phyloP scores from a whole-genome alignment of 2,113 vertebrate species.

The Oreochromis tanganicae region DNA sequence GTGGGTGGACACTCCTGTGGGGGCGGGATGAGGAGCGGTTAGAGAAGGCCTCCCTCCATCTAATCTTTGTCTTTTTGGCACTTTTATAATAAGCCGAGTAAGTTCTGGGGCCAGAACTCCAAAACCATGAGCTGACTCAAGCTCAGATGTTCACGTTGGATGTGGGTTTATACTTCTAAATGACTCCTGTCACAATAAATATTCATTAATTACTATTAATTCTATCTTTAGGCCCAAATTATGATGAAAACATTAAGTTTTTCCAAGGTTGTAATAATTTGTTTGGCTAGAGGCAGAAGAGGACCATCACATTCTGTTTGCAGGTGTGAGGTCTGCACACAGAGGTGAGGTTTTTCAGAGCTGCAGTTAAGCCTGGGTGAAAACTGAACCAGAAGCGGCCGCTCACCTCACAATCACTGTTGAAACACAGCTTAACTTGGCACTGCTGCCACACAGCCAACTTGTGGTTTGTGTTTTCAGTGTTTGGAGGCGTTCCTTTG shows the following conservation, averaged over 20 bases:
- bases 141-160: accelerated
- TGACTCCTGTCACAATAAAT: neutral
- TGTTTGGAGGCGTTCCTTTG: neutral
- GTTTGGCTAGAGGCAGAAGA: neutral
- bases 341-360: conserved; percentile 13
- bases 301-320: neutral
- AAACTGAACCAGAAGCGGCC: neutral
- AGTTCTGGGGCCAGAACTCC: neutral
- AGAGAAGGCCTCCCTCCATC: neutral
- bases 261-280: neutral
- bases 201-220: accelerated
- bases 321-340: conserved; percentile 24
- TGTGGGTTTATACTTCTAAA: neutral
- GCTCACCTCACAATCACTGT: neutral
- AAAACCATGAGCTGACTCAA: neutral
- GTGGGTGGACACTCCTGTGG: conserved; percentile 72
- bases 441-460: neutral
- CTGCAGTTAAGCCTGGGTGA: conserved; percentile 7
- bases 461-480: neutral
- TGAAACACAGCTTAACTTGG: neutral
- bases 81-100: neutral
- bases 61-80: neutral
- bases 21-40: neutral
- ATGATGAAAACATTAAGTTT: accelerated
- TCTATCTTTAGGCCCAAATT: neutral